Evolutionary conservation across 1,140 invertebrate genomes (phyloP), one percentile per base, ranked within the genome.

Genomic region (Lerema accius): DNA sequence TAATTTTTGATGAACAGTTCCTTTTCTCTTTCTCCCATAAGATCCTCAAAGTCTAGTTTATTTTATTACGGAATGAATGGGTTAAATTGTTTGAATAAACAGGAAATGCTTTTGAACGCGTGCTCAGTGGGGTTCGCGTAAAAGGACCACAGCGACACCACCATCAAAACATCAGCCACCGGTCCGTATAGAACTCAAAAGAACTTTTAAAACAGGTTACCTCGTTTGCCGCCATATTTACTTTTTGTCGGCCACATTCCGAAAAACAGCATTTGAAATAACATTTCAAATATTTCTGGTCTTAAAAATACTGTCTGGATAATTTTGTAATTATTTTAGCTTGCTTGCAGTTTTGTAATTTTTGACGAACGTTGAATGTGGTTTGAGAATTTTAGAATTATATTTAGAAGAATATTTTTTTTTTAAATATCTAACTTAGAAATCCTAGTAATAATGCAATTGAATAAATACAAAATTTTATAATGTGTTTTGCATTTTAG

Each of bases 171-270:
- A n/a, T n/a, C n/a, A n/a, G n/a, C n/a, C n/a, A n/a, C n/a, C n/a
- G n/a, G n/a, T n/a, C 17, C 16, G 39, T 17, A 15, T 16, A 23
- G 37, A 53, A n/a, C n/a, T 13, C 10, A 23, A 53, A 42, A 37
- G 50, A 23, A 53, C 9, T 53, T 53, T 53, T 42, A 53, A 53
- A 53, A 53, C 37, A 35, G 49, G n/a, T 40, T 53, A 50, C 48
- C 15, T 11, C 23, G 28, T 50, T 43, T 26, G 28, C 28, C 4
- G 23, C 19, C n/a, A 26, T 48, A 7, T 11, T 48, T 40, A 19
- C 10, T 23, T 48, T 48, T 26, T 43, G 5, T 43, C 16, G 0
- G 40, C 40, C 7, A 16, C 15, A 46, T 46, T 32, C 28, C 28
- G 28, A 11, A 48, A 48, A 48, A 9, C 14, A 16, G 3, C 14